phyloP scores from a whole-genome alignment of 2,888 invertebrate species.

The Agriotes lineatus region DNA sequence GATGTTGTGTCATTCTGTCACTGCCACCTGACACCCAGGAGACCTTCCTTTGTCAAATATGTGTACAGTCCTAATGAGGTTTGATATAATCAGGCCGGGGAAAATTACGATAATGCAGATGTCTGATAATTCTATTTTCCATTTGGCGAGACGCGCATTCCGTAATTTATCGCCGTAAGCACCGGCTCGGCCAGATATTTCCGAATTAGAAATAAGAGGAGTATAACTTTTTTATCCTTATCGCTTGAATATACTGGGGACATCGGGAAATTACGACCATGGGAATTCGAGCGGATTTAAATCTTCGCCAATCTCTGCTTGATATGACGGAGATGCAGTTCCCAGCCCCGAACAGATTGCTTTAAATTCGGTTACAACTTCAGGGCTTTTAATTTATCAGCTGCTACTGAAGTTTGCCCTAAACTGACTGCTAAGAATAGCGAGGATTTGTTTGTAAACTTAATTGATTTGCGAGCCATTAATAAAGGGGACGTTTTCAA shows the following conservation, averaged over 20 bases:
- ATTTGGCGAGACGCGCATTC: neutral
- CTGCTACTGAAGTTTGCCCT: neutral
- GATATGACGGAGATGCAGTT: neutral
- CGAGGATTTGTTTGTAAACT: slow-evolving; percentile 1
- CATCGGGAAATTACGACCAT: slow-evolving; percentile 3
- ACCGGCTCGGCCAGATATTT: neutral
- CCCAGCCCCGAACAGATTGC: neutral
- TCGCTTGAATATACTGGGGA: neutral
- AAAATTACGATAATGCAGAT: slow-evolving; percentile 35
- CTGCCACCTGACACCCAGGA: slow-evolving; percentile 42
- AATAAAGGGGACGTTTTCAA: slow-evolving; percentile 8
- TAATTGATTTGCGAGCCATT: slow-evolving; percentile 15
- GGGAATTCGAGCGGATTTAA: neutral
- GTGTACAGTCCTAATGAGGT: slow-evolving; percentile 40
- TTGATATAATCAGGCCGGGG: slow-evolving; percentile 30
- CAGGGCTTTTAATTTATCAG: slow-evolving; percentile 3
- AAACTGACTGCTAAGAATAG: neutral
- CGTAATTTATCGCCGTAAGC: neutral
- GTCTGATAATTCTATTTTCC: slow-evolving; percentile 28
- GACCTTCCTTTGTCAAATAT: slow-evolving; percentile 43
- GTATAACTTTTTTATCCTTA: neutral
- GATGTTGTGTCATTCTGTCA: slow-evolving; percentile 42
- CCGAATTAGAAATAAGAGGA: slow-evolving; percentile 4
- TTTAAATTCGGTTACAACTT: neutral
- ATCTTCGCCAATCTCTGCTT: neutral